Conservation (phyloP, 2,888 invertebrate genomes). For the Maniola hyperantus region DNA sequence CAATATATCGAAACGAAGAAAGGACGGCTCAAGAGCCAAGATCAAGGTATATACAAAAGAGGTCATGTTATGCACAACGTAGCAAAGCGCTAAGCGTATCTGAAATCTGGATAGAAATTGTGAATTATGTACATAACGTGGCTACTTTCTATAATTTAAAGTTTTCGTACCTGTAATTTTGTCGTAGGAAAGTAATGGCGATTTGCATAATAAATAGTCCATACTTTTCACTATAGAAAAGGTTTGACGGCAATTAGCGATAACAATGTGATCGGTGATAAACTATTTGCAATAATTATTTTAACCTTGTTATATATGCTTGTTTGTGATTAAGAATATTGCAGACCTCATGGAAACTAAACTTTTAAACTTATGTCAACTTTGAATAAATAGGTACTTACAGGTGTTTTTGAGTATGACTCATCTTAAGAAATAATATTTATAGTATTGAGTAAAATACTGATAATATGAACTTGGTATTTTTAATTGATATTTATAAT, state of each 20-base stretch:
- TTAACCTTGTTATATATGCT: neutral
- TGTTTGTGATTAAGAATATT: neutral
- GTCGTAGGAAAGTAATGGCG: neutral
- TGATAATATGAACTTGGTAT: too few relatives aligned
- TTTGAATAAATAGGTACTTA: too few relatives aligned
- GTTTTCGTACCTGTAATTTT: neutral
- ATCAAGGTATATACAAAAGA: slow-evolving; percentile 78
- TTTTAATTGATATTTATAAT: too few relatives aligned
- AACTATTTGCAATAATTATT: neutral
- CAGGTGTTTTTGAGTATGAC: slow-evolving; percentile 1
- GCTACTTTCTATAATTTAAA: neutral
- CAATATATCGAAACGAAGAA: slow-evolving; percentile 79
- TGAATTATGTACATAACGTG: neutral
- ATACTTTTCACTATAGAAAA: neutral
- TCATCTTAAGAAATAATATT: neutral
- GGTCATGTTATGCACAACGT: slow-evolving; percentile 33
- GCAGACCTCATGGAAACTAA: neutral
- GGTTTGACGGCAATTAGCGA: neutral
- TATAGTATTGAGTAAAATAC: neutral
- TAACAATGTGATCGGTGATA: neutral
- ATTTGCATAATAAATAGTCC: neutral
- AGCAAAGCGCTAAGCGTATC: slow-evolving; percentile 2
- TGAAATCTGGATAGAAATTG: neutral
- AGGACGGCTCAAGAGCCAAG: slow-evolving; percentile 74
- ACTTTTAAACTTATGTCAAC: neutral